Base-by-base conservation (phyloP, 2,888 invertebrate genomes). In the Eupithecia subfuscata region DNA sequence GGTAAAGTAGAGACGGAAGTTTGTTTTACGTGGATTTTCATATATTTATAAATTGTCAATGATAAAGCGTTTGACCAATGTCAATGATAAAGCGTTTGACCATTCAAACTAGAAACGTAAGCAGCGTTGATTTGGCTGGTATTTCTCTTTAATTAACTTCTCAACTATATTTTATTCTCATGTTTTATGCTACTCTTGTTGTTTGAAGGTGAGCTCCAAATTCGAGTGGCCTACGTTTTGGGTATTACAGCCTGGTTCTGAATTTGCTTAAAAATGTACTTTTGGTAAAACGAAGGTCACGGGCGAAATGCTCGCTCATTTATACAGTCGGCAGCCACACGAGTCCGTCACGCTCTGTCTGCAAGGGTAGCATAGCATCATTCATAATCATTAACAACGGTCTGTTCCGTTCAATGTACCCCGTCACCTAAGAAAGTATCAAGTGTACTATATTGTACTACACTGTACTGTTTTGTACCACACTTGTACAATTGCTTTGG, bases 261-360 rank as follows among this genome's bases (percentile, higher is more conserved):
- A 56, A 5, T 48, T 70, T 67, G 40, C 67, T 7, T 16, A 56
- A 74, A 68, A 70, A 71, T n/a, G 63, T 71, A 75, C 56, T 79
- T 78, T 79, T 80, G 74, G 75, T 80, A 75, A 69, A 78, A 76
- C 72, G 82, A 87, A 89, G 90, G 89, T 90, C 89, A 90, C 86
- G 89, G 88, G 84, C 86, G 85, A 86, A 88, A 86, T 86, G 86
- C 81, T 85, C 83, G 84, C 87, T 79, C 75, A 76, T 71, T 84
- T 86, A 84, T 85, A 60, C 60, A 25, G 25, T 85, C 85, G 85
- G 89, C 89, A 89, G 82, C 88, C 88, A 85, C 86, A 87, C 86
- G 88, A 82, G 83, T 87, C 89, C 89, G 91, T 90, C 91, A 91
- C 84, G 92, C 85, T 89, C 84, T 83, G 77, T 74, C 81, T 79